These are phyloP conservation scores for Drosophila mimica DNA, from an alignment of 2,888 invertebrate genomes.

Conservation along the genomic window DNA sequence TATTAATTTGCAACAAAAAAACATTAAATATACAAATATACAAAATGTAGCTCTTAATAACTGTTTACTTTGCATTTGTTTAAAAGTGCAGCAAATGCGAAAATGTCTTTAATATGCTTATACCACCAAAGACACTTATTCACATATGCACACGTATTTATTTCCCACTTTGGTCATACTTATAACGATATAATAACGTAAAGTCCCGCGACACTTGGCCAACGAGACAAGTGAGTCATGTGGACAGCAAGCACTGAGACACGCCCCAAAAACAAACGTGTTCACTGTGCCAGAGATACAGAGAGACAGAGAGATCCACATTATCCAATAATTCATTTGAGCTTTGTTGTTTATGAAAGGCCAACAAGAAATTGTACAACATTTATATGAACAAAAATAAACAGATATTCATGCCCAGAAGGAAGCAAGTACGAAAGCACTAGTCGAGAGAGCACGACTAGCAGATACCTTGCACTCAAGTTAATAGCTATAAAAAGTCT, in stretches of 20 bases:
- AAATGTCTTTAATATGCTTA: slow-evolving; percentile 21
- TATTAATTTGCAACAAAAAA: neutral
- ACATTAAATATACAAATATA: neutral
- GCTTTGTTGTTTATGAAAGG: slow-evolving; percentile 68
- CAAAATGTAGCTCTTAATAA: neutral
- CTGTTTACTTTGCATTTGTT: slow-evolving; percentile 15
- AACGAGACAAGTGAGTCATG: slow-evolving; percentile 51
- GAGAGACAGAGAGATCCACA: slow-evolving; percentile 28
- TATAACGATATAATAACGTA: slow-evolving; percentile 33
- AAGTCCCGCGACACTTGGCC: slow-evolving; percentile 36
- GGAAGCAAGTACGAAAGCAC: neutral
- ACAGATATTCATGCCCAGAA: slow-evolving; percentile 39
- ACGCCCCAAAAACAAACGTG: slow-evolving; percentile 46
- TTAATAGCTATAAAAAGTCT: neutral
- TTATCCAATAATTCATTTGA: slow-evolving; percentile 58
- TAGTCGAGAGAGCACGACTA: neutral
- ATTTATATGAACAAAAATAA: slow-evolving; percentile 62
- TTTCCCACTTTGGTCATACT: slow-evolving; percentile 27
- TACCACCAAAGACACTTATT: slow-evolving; percentile 3
- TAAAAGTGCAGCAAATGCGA: slow-evolving; percentile 11
- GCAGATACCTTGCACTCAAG: neutral
- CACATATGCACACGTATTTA: slow-evolving; percentile 4
- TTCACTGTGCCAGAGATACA: slow-evolving; percentile 20
- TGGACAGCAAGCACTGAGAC: slow-evolving; percentile 29
- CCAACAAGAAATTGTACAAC: slow-evolving; percentile 42